These are phyloP conservation scores for Tyto alba DNA, from an alignment of 2,113 vertebrate genomes.

Conservation along the genomic window DNA sequence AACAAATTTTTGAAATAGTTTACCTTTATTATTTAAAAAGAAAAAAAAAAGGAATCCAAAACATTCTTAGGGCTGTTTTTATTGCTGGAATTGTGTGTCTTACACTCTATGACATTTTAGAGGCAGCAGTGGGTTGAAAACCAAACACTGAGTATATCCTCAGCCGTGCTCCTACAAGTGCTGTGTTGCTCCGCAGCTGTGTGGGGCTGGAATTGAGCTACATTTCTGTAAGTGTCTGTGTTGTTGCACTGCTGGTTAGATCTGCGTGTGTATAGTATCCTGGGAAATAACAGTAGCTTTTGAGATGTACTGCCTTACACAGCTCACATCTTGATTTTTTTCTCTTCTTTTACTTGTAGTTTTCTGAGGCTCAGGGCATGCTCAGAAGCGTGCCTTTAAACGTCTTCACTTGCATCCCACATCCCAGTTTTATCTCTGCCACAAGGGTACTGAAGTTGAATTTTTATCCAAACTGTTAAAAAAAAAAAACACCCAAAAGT, in stretches of 20 bases:
- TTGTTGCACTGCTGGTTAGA: not conserved
- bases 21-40: not conserved
- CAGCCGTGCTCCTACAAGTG: not conserved
- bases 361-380: not conserved
- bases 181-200: not conserved
- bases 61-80: not conserved
- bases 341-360: not conserved
- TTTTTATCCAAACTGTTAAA: not conserved
- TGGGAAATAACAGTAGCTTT: not conserved
- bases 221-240: not conserved
- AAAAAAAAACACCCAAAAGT: not conserved
- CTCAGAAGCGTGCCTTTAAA: not conserved
- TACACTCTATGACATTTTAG: not conserved
- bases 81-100: not conserved
- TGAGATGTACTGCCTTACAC: not conserved
- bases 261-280: not conserved
- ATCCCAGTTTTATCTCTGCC: not conserved
- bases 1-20: not conserved
- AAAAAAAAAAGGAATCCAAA: not conserved
- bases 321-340: not conserved
- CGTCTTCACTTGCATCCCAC: not conserved
- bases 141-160: not conserved
- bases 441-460: not conserved
- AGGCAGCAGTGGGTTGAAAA: not conserved
- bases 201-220: not conserved